Percentiles rank a stretch among this genome's conserved stretches.
Conservation (phyloP, 2,888 invertebrate genomes). For the Lysandra bellargus region DNA sequence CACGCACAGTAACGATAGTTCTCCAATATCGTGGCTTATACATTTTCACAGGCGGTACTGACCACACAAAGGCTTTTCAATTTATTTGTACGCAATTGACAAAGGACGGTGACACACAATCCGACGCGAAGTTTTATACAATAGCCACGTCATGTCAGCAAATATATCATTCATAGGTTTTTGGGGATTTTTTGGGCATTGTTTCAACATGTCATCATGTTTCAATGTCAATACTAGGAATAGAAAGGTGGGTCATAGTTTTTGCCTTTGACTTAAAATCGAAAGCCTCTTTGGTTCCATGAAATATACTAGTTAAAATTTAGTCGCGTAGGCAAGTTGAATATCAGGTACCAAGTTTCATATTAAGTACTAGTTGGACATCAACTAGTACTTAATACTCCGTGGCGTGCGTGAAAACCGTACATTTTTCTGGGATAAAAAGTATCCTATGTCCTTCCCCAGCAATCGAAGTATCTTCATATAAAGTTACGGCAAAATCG, state of each 20-base stretch:
- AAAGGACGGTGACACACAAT: conserved; percentile 41
- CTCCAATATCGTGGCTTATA: conserved; percentile 56
- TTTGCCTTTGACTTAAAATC: too few species aligned
- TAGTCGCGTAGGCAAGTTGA: too few species aligned
- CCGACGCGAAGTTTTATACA: conserved; percentile 38
- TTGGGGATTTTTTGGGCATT: conserved; percentile 14
- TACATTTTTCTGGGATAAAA: too few species aligned
- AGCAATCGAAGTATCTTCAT: too few species aligned
- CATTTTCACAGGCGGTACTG: conserved; percentile 55
- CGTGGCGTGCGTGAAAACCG: too few species aligned
- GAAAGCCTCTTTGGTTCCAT: too few species aligned
- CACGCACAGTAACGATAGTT: conserved; percentile 43
- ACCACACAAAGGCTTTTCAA: conserved; percentile 58
- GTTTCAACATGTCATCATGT: conserved; percentile 12
- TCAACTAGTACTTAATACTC: too few species aligned
- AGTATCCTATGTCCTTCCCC: too few species aligned
- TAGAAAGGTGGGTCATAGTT: not conserved
- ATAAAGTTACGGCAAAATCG: too few species aligned
- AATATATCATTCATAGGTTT: conserved; percentile 20
- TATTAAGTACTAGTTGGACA: too few species aligned
- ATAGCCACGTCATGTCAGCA: conserved; percentile 24
- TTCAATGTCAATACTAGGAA: not conserved
- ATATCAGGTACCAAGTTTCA: too few species aligned
- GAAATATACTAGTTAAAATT: too few species aligned
- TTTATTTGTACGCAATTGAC: conserved; percentile 38